Evolutionary conservation across 2,888 invertebrate species (phyloP).

Genomic region (Drosophila mulleri): DNA sequence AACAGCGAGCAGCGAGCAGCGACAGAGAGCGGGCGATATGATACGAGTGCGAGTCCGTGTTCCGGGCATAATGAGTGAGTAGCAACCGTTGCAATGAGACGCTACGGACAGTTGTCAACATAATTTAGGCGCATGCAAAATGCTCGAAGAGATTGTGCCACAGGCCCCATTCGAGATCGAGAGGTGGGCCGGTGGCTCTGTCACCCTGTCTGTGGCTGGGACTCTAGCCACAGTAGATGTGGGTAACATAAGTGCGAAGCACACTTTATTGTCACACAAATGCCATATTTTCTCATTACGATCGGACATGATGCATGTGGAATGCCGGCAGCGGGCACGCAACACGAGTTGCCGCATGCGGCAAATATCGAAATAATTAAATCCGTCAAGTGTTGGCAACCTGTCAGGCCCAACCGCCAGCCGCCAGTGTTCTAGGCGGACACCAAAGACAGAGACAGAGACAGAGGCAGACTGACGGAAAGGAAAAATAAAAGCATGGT

Average conservation of each 20-base stretch:
- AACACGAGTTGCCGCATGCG: conserved; percentile 46
- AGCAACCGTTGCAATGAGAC: conserved; percentile 76
- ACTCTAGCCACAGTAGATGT: conserved; percentile 36
- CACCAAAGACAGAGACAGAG: neutral
- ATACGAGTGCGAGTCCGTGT: conserved; percentile 74
- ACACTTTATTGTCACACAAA: conserved; percentile 85
- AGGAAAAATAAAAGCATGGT: conserved; percentile 11
- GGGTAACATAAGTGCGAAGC: conserved; percentile 84
- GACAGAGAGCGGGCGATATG: conserved; percentile 71
- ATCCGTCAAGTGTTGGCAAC: conserved; percentile 84
- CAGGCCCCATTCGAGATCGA: conserved; percentile 27
- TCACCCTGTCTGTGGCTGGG: neutral
- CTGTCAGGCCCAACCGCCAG: conserved; percentile 39
- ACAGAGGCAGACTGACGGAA: conserved; percentile 4
- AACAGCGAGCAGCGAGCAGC: conserved; percentile 9
- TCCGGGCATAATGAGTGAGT: conserved; percentile 81
- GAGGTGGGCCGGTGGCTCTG: conserved; percentile 7
- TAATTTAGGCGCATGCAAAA: conserved; percentile 82
- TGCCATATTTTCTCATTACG: conserved; percentile 85
- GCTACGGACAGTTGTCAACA: conserved; percentile 82
- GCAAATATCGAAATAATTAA: conserved; percentile 83
- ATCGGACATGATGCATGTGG: conserved; percentile 84
- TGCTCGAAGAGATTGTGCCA: conserved; percentile 54
- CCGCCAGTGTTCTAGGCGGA: conserved; percentile 23
- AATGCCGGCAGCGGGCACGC: conserved; percentile 82